Evolutionary conservation across 2,797 vertebrate genomes (phyloP), one percentile per base, ranked within the genome.

Genomic region (Tapera naevia): DNA sequence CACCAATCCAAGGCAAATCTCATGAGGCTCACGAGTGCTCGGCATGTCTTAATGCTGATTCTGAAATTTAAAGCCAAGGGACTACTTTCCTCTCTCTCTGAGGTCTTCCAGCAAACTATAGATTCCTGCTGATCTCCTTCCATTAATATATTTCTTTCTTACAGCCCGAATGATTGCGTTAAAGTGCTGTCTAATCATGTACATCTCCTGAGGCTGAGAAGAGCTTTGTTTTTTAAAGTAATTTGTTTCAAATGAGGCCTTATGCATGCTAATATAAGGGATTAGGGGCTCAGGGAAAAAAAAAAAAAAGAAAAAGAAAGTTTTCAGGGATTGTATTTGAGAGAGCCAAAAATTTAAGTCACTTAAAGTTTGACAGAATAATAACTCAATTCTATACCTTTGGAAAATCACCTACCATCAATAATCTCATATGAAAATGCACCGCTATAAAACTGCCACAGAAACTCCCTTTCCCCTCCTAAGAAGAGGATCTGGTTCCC

Each of bases 121-220:
- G 86, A 86, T 94, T 96, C 80, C 87, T 70, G 78, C 81, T 87
- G 84, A 80, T 91, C 30, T 80, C 58, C 78, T 54, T 75, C 86
- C 61, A 88, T 94, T 96, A 95, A 78, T 85, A 89, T 43, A 89
- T 89, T 94, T 91, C 43, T 93, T 81, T 85, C 84, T 94, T 70
- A 67, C 43, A 78, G 67, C 39, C 32, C 48, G 54, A 73, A n/a
- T 50, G 39, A 76, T 79, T 95, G 45, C 2, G 1, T 89, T 94
- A 32, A 89, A 88, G 57, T 69, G 71, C 74, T 90, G 57, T 94
- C 62, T 92, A 93, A 93, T 93, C 65, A 22, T 72, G 43, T 81
- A 25, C 61, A 81, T 94, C 87, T 95, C 82, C 66, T 35, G 58
- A 43, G 74, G 86, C 66, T 86, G 12, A 88, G 93, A 79, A 92